Evolutionary conservation across 1,140 invertebrate species (phyloP).

Genomic region (Alviniconcha marisindica): DNA sequence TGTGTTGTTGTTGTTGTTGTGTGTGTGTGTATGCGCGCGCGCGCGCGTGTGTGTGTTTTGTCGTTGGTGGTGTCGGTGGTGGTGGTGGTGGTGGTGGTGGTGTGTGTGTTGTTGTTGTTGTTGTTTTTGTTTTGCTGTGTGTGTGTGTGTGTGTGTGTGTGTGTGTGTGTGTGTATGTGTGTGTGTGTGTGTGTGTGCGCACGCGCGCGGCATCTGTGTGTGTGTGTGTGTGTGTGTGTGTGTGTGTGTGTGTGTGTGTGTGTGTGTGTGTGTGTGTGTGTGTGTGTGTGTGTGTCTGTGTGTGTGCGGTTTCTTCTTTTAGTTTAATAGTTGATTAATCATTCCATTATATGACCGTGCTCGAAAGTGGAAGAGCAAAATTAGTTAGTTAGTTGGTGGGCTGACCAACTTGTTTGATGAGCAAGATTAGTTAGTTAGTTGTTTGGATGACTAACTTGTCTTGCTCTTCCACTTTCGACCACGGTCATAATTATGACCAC

Average conservation of each 20-base stretch:
- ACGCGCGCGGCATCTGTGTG: not conserved
- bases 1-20: not conserved
- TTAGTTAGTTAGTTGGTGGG: no score
- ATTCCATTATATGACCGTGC: no score
- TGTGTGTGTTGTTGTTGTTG: not conserved
- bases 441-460: no score
- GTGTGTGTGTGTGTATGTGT: not conserved
- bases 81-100: constrained; percentile 59
- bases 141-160: not conserved
- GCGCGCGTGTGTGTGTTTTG: not conserved
- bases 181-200: constrained; percentile 1
- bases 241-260: constrained; percentile 8
- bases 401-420: no score
- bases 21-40: not conserved
- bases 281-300: not conserved
- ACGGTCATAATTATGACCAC: no score
- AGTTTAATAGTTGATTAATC: no score
- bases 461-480: no score
- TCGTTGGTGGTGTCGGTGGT: no score
- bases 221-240: constrained; percentile 6
- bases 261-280: not conserved
- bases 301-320: no score
- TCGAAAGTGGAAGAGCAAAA: no score
- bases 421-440: no score
- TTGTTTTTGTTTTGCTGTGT: not conserved